Base-by-base conservation (phyloP, 2,797 vertebrate genomes). In the Sebastes steindachneri region DNA sequence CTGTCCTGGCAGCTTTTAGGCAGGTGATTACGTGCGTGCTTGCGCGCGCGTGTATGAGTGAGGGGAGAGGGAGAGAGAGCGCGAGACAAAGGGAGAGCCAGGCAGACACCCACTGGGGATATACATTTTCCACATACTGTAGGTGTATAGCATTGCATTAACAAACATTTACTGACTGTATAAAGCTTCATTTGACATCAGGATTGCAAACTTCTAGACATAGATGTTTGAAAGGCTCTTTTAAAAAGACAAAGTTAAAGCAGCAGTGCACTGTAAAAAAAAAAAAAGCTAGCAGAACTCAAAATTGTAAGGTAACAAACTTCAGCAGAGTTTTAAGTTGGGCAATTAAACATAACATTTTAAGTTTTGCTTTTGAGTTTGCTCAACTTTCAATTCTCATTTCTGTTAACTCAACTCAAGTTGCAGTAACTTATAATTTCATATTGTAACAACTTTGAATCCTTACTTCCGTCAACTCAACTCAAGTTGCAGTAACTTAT, bases 21-120 rank as follows among this genome's bases (percentile, higher is more conserved):
- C 75, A 75, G 86, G 84, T 71, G 70, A 71, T 74, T 1, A 66
- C 31, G 68, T 62, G 83, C 60, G 66, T 41, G 29, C 21, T 14
- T 23, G 68, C 28, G 65, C 9, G 68, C n/a, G 60, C 41, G 28
- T 26, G 68, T 17, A 17, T 51, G 69, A 41, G 45, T 15, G 58
- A 31, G 72, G 28, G 7, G 29, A 8, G 57, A 7, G 65, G 23
- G 35, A 7, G 41, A 65, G 25, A 76, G 41, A 26, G 58, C 33
- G 60, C 33, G 60, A 77, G 69, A 75, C 62, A 77, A 58, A 57
- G 17, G 48, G 51, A 45, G 62, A 45, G 41, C 14, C 37, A 62
- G 23, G 26, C 10, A 28, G 79, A 54, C 91, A 71, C 88, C 82
- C 83, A 23, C 82, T 19, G 74, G 37, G 37, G 90, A 25, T 85